Conservation (phyloP, 2,113 vertebrate genomes). For the Tympanuchus pallidicinctus region DNA sequence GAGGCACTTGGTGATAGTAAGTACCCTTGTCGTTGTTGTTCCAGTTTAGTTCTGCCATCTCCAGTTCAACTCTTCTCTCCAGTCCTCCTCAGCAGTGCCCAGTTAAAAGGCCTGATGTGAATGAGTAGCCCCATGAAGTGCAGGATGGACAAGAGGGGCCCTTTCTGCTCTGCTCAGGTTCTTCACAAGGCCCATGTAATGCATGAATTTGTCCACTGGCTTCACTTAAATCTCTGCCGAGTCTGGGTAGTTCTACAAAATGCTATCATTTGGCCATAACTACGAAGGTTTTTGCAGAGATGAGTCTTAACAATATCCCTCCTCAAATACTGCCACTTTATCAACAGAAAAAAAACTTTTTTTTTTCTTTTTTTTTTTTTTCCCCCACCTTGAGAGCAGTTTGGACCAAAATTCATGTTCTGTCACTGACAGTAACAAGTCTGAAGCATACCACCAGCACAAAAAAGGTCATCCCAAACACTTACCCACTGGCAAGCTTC, state of each 20-base stretch:
- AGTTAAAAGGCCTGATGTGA: neutral
- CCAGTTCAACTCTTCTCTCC: neutral
- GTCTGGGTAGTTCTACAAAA: neutral
- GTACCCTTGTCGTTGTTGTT: neutral
- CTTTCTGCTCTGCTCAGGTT: neutral
- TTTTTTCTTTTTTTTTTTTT: neutral
- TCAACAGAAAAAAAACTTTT: neutral
- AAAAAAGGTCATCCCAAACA: neutral
- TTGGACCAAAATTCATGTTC: neutral
- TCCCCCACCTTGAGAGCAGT: neutral
- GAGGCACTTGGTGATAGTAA: neutral
- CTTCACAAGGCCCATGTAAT: accelerated
- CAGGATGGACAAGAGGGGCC: neutral
- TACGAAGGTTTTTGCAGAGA: neutral
- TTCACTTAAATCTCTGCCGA: neutral
- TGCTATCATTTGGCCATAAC: neutral
- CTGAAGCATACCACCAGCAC: neutral
- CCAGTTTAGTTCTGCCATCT: accelerated
- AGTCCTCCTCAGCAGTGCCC: neutral
- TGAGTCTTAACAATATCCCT: neutral
- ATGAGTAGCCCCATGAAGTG: accelerated
- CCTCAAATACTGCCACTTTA: neutral
- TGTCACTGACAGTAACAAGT: neutral
- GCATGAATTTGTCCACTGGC: accelerated
- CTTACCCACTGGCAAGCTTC: neutral